A percentile compares a stretch with the other conserved stretches of the same genome.
Conservation (phyloP, 30 jellyfish, hydroid and myxozoan species). For the Turritopsis dohrnii region DNA sequence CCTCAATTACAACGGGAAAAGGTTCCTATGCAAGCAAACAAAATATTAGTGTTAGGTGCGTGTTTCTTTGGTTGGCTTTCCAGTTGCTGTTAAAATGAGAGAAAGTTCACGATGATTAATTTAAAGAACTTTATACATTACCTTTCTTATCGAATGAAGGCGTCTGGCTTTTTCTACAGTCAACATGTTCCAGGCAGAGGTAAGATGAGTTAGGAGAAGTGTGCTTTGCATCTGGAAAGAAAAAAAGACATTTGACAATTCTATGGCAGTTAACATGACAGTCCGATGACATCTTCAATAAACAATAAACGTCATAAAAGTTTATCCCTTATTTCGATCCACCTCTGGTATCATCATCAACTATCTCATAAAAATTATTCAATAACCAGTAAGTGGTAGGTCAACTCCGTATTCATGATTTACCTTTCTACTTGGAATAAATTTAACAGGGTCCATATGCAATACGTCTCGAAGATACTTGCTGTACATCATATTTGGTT, state of each 20-base stretch:
- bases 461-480: conserved; percentile 43
- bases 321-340: too few relatives aligned
- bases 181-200: conserved; percentile 54
- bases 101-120: neutral
- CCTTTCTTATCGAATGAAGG: conserved; percentile 13
- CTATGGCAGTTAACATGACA: neutral
- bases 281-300: neutral
- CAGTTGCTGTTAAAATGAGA: neutral
- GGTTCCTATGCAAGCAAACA: neutral
- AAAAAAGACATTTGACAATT: neutral
- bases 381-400: too few relatives aligned
- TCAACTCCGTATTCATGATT: neutral
- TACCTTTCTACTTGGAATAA: conserved; percentile 56
- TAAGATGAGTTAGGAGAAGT: conserved; percentile 44
- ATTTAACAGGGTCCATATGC: conserved; percentile 38
- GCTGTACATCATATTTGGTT: conserved; percentile 36
- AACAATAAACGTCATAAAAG: too few relatives aligned
- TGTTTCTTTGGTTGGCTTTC: too few relatives aligned
- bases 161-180: conserved; percentile 52
- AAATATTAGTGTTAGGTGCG: neutral
- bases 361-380: too few relatives aligned
- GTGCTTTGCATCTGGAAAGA: conserved; percentile 48
- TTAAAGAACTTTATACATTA: too few relatives aligned
- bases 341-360: too few relatives aligned
- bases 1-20: neutral